These are phyloP conservation scores for Syngnathus acus DNA, from an alignment of 2,797 vertebrate genomes.

Conservation along the genomic window DNA sequence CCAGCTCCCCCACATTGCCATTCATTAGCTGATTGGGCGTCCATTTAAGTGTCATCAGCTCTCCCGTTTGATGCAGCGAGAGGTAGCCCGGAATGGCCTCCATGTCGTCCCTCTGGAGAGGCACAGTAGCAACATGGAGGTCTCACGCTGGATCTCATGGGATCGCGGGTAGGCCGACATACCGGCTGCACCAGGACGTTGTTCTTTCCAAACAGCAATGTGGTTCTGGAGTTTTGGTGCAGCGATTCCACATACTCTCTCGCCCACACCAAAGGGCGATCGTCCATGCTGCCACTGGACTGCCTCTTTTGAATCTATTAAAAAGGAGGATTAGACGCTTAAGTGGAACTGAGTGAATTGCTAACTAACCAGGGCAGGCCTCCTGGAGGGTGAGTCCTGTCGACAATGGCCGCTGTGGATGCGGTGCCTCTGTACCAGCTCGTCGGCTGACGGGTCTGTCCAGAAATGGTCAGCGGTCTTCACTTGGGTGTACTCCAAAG, in stretches of 20 bases:
- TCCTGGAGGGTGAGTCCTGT: conserved; percentile 94
- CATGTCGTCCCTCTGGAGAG: conserved; percentile 87
- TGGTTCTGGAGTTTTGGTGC: conserved; percentile 93
- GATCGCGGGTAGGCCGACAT: conserved; percentile 15
- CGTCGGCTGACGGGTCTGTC: conserved; percentile 93
- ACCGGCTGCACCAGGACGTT: conserved; percentile 97
- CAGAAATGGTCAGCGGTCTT: conserved; percentile 98
- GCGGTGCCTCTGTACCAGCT: conserved; percentile 92
- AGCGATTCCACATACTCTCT: conserved; percentile 92
- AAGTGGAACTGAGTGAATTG: neutral
- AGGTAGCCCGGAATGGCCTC: conserved; percentile 93
- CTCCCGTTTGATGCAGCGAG: conserved; percentile 93
- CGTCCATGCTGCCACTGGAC: conserved; percentile 95
- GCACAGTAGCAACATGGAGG: neutral
- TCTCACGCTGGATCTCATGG: neutral
- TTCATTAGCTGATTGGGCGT: conserved; percentile 99
- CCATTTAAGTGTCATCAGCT: conserved; percentile 95
- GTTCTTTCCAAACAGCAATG: conserved; percentile 93
- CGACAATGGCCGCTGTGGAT: conserved; percentile 91
- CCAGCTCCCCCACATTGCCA: conserved; percentile 86
- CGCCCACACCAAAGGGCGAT: conserved; percentile 82
- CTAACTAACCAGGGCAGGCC: conserved; percentile 78
- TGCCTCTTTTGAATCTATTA: conserved; percentile 93
- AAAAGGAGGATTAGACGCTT: neutral
- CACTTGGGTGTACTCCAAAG: conserved; percentile 95